Evolutionary conservation across 53 echinoderm and acorn worm genomes (phyloP).

Genomic region (Antedon mediterranea): DNA sequence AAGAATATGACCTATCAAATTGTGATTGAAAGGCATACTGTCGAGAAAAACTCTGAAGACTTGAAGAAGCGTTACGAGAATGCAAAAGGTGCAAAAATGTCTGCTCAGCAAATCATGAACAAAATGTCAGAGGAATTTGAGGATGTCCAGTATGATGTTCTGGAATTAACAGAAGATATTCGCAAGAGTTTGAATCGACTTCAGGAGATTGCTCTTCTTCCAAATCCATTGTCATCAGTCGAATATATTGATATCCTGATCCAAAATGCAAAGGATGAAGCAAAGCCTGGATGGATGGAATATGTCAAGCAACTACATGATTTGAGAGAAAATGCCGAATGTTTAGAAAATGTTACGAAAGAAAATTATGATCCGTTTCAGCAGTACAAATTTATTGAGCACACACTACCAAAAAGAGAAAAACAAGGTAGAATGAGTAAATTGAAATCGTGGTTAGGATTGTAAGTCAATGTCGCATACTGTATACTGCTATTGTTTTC

Average conservation of each 20-base stretch:
- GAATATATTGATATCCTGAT: constrained; percentile 13
- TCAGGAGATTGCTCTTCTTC: constrained; percentile 13
- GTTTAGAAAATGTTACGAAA: too few relatives aligned
- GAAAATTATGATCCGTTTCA: too few relatives aligned
- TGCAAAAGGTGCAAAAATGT: constrained; percentile 15
- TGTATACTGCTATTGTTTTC: too few relatives aligned
- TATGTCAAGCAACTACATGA: background rate
- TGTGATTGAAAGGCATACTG: constrained; percentile 4
- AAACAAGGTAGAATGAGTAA: too few relatives aligned
- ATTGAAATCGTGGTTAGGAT: too few relatives aligned
- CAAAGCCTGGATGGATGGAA: constrained; percentile 6
- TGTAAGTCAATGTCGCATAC: too few relatives aligned
- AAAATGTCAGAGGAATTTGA: constrained; percentile 7
- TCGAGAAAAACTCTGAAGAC: constrained; percentile 4
- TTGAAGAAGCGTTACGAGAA: constrained; percentile 11
- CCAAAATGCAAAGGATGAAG: background rate
- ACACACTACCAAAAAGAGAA: too few relatives aligned
- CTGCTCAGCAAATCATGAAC: constrained; percentile 7
- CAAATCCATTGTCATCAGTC: background rate
- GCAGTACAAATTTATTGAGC: too few relatives aligned
- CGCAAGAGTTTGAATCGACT: constrained; percentile 5
- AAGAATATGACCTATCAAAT: background rate
- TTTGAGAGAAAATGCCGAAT: background rate
- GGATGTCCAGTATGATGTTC: constrained; percentile 3
- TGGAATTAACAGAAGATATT: background rate